Percentiles rank a stretch among this genome's conserved stretches.
These are phyloP conservation scores for Nerophis ophidion DNA, from an alignment of 2,113 vertebrate species.

Conservation along the genomic window DNA sequence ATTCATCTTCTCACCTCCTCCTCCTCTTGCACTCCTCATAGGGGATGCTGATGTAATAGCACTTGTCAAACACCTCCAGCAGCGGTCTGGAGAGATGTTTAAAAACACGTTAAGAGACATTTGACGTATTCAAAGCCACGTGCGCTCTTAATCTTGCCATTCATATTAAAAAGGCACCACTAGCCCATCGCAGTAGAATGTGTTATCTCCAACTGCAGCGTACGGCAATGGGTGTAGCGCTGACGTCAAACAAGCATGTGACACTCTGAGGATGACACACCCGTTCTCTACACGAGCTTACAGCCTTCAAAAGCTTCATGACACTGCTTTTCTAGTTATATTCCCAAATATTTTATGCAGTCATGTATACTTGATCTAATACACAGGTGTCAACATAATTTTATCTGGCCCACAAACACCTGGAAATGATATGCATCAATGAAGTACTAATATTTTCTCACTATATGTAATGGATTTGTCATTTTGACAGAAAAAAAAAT, in stretches of 20 bases:
- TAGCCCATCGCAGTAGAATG: conserved; percentile 33
- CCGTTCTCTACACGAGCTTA: background rate
- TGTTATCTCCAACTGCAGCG: conserved; percentile 47
- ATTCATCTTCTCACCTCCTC: conserved; percentile 59
- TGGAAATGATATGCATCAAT: no score
- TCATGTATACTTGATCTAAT: no score
- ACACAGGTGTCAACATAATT: no score
- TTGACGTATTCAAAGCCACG: background rate
- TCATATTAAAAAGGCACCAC: background rate
- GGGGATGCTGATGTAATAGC: conserved; percentile 71
- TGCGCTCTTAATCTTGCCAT: background rate
- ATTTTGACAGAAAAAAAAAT: no score
- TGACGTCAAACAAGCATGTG: conserved; percentile 6
- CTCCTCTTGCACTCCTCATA: conserved; percentile 77
- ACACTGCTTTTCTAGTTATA: no score
- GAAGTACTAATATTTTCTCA: no score
- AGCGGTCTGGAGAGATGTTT: conserved; percentile 56
- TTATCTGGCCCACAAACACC: no score
- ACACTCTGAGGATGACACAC: background rate
- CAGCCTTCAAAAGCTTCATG: background rate
- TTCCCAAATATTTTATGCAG: no score
- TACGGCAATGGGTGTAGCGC: background rate
- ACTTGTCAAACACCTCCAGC: conserved; percentile 67
- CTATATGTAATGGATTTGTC: no score
- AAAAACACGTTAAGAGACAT: conserved; percentile 1